Evolutionary conservation across 2,888 invertebrate genomes (phyloP).

Genomic region (Dicyrtoma fusca): DNA sequence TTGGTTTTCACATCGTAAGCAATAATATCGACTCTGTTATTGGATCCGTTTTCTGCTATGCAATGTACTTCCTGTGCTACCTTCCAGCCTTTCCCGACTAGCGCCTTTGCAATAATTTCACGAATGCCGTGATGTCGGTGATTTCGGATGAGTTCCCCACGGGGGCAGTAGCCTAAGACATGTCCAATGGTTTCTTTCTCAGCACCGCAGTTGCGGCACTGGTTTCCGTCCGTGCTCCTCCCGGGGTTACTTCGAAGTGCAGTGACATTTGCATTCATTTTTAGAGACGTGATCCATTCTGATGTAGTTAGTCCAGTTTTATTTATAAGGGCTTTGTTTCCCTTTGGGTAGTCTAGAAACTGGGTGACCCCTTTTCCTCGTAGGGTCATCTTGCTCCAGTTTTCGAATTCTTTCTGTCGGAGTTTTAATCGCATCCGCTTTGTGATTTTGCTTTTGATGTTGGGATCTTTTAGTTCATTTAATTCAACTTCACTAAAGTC

Average conservation of each 20-base stretch:
- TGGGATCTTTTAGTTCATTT: too few species aligned
- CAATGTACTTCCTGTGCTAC: background rate
- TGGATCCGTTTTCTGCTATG: background rate
- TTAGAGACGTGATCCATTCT: conserved; percentile 25
- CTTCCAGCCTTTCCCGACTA: background rate
- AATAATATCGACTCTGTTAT: background rate
- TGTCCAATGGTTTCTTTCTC: background rate
- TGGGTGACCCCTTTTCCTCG: conserved; percentile 30
- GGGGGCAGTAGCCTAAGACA: background rate
- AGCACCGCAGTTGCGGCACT: background rate
- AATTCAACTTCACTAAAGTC: too few species aligned
- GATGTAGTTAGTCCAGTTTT: conserved; percentile 26
- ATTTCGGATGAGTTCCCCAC: background rate
- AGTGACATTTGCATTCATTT: conserved; percentile 33
- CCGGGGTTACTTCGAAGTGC: conserved; percentile 28
- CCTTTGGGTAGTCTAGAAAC: background rate
- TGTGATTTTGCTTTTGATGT: too few species aligned
- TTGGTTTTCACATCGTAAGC: background rate
- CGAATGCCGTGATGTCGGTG: background rate
- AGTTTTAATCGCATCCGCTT: too few species aligned
- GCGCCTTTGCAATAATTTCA: background rate
- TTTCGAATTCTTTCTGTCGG: conserved; percentile 8
- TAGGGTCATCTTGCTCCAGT: conserved; percentile 13
- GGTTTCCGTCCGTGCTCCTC: background rate
- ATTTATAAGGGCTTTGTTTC: conserved; percentile 1